A percentile compares a stretch with the other conserved stretches of the same genome.
These are phyloP conservation scores for Botia kubotai DNA, from an alignment of 2,797 vertebrate genomes.

Conservation along the genomic window DNA sequence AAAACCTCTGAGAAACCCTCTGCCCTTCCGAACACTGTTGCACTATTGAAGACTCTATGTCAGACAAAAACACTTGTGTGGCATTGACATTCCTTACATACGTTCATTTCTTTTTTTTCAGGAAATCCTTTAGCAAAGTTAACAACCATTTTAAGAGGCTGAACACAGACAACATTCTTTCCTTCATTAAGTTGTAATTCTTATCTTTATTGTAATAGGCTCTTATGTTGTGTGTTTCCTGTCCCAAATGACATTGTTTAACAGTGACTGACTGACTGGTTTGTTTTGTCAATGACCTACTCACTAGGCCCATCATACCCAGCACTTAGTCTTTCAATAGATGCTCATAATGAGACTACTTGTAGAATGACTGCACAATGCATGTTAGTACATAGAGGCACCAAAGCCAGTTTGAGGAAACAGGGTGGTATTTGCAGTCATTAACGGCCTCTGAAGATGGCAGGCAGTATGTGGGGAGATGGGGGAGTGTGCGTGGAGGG, in stretches of 20 bases:
- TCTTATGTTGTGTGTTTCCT: conserved; percentile 16
- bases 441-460: conserved; percentile 21
- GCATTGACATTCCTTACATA: conserved; percentile 20
- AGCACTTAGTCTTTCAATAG: conserved; percentile 23
- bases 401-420: conserved; percentile 14
- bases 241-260: conserved; percentile 43
- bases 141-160: conserved; percentile 26
- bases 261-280: conserved; percentile 28
- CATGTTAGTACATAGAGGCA: not conserved
- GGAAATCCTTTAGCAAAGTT: conserved; percentile 9
- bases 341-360: conserved; percentile 21
- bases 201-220: conserved; percentile 41
- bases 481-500: conserved; percentile 19
- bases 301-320: not conserved
- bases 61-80: conserved; percentile 19
- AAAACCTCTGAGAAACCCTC: not conserved
- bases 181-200: conserved; percentile 37
- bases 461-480: conserved; percentile 16
- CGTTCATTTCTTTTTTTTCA: conserved; percentile 9
- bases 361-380: conserved; percentile 13
- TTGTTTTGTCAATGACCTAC: conserved; percentile 34
- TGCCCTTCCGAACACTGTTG: not conserved
- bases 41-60: not conserved
- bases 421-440: conserved; percentile 7
- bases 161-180: conserved; percentile 28